phyloP scores from a whole-genome alignment of 1,140 invertebrate species.

The Drosophila takahashii region DNA sequence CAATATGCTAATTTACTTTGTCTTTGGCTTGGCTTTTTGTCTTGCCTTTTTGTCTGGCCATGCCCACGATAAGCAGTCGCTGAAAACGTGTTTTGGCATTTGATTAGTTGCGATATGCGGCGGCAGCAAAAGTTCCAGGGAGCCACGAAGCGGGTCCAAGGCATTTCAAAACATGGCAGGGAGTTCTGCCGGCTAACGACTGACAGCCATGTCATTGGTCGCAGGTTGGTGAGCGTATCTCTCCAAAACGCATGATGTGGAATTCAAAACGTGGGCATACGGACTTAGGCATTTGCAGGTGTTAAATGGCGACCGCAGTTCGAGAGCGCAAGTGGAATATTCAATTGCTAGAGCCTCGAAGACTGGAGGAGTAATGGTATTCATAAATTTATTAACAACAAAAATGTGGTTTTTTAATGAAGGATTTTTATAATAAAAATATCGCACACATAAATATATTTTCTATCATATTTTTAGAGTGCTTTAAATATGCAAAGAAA shows the following conservation, averaged over 20 bases:
- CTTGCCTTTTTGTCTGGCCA: constrained; percentile 14
- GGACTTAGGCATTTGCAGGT: constrained; percentile 25
- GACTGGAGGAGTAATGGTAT: neutral
- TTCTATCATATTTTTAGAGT: too few relatives aligned
- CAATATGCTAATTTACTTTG: constrained; percentile 65
- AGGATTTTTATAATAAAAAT: neutral
- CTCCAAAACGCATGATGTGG: neutral
- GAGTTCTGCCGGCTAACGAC: constrained; percentile 19
- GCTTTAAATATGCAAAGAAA: too few relatives aligned
- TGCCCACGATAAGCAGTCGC: constrained; percentile 56
- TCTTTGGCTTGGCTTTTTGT: constrained; percentile 21
- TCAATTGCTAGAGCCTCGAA: constrained; percentile 10
- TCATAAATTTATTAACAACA: neutral
- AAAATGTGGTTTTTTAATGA: neutral
- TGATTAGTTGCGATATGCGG: constrained; percentile 61
- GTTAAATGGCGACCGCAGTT: constrained; percentile 30
- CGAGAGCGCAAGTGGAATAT: constrained; percentile 21
- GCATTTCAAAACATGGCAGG: constrained; percentile 7
- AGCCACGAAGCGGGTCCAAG: constrained; percentile 9
- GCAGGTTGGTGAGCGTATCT: constrained; percentile 12
- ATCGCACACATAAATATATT: neutral
- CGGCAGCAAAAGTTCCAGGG: constrained; percentile 10
- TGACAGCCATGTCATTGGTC: constrained; percentile 46
- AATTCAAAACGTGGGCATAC: constrained; percentile 25
- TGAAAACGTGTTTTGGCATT: constrained; percentile 80